Percentiles rank a stretch among this genome's conserved stretches.
phyloP scores from a whole-genome alignment of 2,888 invertebrate genomes.

The Archips xylosteana region DNA sequence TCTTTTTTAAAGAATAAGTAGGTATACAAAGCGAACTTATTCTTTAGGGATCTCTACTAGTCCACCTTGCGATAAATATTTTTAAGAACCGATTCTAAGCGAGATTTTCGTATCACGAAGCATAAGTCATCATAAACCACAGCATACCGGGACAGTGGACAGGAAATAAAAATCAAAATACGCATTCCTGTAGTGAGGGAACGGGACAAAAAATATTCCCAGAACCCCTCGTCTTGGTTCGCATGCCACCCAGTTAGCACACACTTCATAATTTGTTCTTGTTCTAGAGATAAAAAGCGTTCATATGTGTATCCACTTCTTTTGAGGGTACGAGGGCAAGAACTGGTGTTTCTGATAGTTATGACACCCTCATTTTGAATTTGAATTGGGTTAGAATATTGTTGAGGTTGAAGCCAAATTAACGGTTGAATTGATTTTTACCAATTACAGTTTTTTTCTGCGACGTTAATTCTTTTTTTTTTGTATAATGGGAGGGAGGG shows the following conservation, averaged over 20 bases:
- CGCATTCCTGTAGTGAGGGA: conserved; percentile 30
- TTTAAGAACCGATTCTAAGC: too few relatives aligned
- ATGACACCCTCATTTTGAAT: neutral
- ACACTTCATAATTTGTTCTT: conserved; percentile 40
- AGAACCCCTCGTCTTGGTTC: conserved; percentile 30
- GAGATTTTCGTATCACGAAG: neutral
- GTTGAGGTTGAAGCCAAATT: too few relatives aligned
- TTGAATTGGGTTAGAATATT: too few relatives aligned
- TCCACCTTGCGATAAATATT: too few relatives aligned
- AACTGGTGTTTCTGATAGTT: neutral
- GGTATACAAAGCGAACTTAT: too few relatives aligned
- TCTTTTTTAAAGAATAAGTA: too few relatives aligned
- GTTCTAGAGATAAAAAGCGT: conserved; percentile 36
- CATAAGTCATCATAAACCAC: neutral
- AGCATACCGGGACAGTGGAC: neutral
- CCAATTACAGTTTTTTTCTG: neutral
- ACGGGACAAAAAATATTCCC: conserved; percentile 34
- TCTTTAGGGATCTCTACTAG: too few relatives aligned
- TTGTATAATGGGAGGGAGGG: too few relatives aligned
- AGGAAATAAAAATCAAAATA: conserved; percentile 35
- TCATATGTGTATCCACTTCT: conserved; percentile 29
- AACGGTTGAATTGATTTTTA: too few relatives aligned
- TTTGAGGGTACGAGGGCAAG: neutral
- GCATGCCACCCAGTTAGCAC: conserved; percentile 42
- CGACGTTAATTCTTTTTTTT: too few relatives aligned